A percentile compares a stretch with the other conserved stretches of the same genome.
Evolutionary conservation across 92 coral and sea anemone species (phyloP).

Genomic region (Heliopora coerulea): DNA sequence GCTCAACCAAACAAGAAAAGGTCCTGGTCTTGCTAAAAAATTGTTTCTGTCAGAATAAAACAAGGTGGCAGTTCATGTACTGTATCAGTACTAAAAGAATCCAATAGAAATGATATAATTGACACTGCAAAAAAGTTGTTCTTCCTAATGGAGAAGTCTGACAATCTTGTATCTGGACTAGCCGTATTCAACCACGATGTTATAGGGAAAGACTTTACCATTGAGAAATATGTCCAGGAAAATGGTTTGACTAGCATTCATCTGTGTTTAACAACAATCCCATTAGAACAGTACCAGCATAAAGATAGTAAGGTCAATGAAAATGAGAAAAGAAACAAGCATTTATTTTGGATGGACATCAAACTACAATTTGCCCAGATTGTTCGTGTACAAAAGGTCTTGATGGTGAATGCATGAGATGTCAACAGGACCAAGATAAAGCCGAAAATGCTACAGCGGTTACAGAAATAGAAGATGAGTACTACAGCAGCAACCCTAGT

Average conservation of each 20-base stretch:
- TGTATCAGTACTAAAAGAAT: slow-evolving; percentile 19
- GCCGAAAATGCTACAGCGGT: neutral
- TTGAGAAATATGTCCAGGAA: neutral
- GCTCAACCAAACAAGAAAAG: neutral
- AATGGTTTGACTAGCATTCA: neutral
- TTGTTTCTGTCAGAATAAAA: slow-evolving; percentile 36
- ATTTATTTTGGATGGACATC: neutral
- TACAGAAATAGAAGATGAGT: slow-evolving; percentile 5
- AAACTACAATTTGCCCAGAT: neutral
- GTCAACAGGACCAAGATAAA: slow-evolving; percentile 42
- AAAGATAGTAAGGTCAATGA: neutral
- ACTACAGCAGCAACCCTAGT: neutral
- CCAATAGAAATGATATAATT: slow-evolving; percentile 45
- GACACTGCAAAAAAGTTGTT: slow-evolving; percentile 40
- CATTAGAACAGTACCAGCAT: neutral
- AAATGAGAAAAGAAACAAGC: neutral
- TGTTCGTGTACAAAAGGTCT: neutral
- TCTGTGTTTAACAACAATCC: slow-evolving; percentile 1
- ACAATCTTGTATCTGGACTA: neutral
- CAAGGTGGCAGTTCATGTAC: slow-evolving; percentile 50
- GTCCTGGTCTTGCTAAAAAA: neutral
- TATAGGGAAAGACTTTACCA: neutral
- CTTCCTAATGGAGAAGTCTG: slow-evolving; percentile 4
- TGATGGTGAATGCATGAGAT: slow-evolving; percentile 20
- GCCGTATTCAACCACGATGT: neutral